Evolutionary conservation across 1,140 invertebrate species (phyloP).

Genomic region (Mactra quadrangularis): DNA sequence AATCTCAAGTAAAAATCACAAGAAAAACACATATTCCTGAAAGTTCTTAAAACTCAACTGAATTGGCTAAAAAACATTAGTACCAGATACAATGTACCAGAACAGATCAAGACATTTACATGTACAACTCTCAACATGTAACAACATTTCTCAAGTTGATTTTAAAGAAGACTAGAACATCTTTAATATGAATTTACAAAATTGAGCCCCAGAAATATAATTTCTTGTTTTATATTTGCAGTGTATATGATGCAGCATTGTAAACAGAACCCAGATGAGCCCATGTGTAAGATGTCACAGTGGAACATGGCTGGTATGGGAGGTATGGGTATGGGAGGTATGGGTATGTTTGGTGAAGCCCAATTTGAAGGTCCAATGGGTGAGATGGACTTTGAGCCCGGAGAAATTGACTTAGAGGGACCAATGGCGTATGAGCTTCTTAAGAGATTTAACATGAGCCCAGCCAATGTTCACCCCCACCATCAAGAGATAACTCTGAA

Average conservation of each 20-base stretch:
- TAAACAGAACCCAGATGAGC: constrained; percentile 13
- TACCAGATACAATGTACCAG: no score
- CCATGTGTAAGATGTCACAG: constrained; percentile 15
- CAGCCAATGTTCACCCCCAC: constrained; percentile 6
- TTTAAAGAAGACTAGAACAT: no score
- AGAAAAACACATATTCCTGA: no score
- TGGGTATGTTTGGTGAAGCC: constrained; percentile 18
- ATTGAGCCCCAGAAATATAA: no score
- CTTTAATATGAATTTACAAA: no score
- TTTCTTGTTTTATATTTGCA: not conserved
- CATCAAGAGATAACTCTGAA: constrained; percentile 52
- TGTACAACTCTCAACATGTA: no score
- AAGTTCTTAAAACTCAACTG: no score
- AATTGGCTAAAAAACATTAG: no score
- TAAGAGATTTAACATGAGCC: not conserved
- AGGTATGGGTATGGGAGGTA: not conserved
- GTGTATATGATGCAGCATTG: not conserved
- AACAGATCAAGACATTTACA: no score
- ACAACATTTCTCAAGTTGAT: no score
- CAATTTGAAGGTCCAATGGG: constrained; percentile 38
- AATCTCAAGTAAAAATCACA: no score
- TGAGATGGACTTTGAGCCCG: constrained; percentile 55
- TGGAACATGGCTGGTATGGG: not conserved
- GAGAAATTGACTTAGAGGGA: constrained; percentile 55
- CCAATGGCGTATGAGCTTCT: constrained; percentile 41